Evolutionary conservation across 2,888 invertebrate species (phyloP).

Genomic region (Nomada flava): DNA sequence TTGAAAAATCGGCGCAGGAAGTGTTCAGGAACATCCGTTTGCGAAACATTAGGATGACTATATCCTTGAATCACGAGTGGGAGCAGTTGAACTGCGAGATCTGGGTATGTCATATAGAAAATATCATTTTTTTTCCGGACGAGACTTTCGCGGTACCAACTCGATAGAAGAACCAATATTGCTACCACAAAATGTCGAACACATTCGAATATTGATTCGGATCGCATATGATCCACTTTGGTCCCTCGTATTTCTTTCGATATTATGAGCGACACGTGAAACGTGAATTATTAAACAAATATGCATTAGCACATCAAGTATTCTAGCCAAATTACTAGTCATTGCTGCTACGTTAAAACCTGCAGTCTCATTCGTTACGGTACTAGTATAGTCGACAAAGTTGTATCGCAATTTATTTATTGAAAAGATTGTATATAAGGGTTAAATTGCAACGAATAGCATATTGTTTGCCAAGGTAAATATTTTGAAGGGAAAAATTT

Average conservation of each 20-base stretch:
- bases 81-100: constrained; percentile 75
- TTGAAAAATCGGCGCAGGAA: constrained; percentile 37
- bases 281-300: background rate
- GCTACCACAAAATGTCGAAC: background rate
- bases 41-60: constrained; percentile 72
- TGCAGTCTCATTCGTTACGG: background rate
- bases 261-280: background rate
- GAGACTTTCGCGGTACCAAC: background rate
- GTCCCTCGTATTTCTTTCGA: too few species aligned
- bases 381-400: background rate
- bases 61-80: constrained; percentile 77
- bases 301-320: background rate
- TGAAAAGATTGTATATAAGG: background rate
- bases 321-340: background rate
- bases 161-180: background rate
- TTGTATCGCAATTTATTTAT: background rate
- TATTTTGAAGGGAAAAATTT: background rate
- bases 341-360: background rate
- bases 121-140: background rate
- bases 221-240: background rate
- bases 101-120: constrained; percentile 76
- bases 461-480: background rate
- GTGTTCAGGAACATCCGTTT: constrained; percentile 38
- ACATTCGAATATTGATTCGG: background rate
- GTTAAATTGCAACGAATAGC: too few species aligned